These are phyloP conservation scores for Mimumesa dahlbomi DNA, from an alignment of 2,888 invertebrate species.

Conservation along the genomic window DNA sequence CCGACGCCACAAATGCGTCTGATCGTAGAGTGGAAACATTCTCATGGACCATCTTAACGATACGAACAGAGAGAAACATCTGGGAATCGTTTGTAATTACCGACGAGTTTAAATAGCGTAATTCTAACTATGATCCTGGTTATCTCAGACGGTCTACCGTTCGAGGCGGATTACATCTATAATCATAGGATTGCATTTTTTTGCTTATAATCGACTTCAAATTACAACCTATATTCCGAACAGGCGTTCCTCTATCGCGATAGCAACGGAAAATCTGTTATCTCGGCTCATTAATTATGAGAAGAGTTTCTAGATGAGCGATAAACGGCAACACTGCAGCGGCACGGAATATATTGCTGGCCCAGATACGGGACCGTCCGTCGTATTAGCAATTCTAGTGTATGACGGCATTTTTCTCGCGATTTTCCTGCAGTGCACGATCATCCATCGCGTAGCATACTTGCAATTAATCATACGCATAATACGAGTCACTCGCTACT, in stretches of 20 bases:
- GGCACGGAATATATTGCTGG: conserved; percentile 29
- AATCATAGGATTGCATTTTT: too few species aligned
- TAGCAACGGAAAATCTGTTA: conserved; percentile 36
- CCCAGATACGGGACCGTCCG: conserved; percentile 35
- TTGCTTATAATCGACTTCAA: too few species aligned
- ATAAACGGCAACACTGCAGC: conserved; percentile 28
- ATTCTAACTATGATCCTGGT: too few species aligned
- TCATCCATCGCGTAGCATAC: conserved; percentile 28
- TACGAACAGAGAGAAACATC: too few species aligned
- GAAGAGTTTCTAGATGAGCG: conserved; percentile 43
- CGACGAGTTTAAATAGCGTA: too few species aligned
- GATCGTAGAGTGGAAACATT: conserved; percentile 11
- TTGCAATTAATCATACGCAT: conserved; percentile 37
- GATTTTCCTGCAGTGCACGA: conserved; percentile 4
- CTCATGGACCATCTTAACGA: too few species aligned
- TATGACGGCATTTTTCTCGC: conserved; percentile 40
- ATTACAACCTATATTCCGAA: too few species aligned
- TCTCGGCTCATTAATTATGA: conserved; percentile 38
- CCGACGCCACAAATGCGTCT: neutral
- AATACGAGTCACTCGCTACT: conserved; percentile 8
- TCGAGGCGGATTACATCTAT: too few species aligned
- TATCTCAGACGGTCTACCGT: too few species aligned
- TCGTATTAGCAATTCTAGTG: conserved; percentile 48
- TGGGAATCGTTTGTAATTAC: too few species aligned
- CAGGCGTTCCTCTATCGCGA: neutral